Percentiles rank a stretch among this genome's conserved stretches.
These are phyloP conservation scores for Chamaetylas fuelleborni DNA, from an alignment of 2,113 vertebrate genomes.

Conservation along the genomic window DNA sequence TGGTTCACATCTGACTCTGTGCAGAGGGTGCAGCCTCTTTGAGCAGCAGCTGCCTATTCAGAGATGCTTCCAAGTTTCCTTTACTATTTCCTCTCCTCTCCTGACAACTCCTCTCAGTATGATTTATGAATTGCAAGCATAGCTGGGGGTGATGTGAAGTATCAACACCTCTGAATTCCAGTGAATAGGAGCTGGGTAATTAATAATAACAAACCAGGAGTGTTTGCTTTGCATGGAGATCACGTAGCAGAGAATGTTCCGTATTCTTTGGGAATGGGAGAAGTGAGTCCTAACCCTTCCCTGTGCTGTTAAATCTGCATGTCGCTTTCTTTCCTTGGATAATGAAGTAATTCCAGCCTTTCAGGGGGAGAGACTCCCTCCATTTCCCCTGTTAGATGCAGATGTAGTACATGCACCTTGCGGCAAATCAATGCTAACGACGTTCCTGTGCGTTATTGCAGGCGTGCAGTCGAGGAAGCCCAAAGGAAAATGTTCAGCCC, in stretches of 20 bases:
- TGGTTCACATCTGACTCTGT: neutral
- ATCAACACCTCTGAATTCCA: constrained; percentile 47
- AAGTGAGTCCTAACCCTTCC: constrained; percentile 23
- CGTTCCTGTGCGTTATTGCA: constrained; percentile 33
- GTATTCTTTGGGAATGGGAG: constrained; percentile 8
- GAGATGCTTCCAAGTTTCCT: constrained; percentile 1
- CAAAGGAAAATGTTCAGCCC: constrained; percentile 28
- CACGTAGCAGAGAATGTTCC: constrained; percentile 3
- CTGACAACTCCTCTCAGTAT: constrained; percentile 23
- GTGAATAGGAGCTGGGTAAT: constrained; percentile 50
- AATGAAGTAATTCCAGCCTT: constrained; percentile 65
- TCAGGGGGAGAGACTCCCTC: constrained; percentile 22
- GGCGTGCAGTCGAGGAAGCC: neutral
- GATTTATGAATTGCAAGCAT: constrained; percentile 62
- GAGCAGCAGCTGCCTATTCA: constrained; percentile 20
- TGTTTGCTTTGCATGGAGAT: constrained; percentile 5
- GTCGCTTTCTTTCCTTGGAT: constrained; percentile 57
- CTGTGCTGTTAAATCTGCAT: constrained; percentile 45
- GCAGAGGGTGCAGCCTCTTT: neutral
- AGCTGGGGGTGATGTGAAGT: constrained; percentile 4
- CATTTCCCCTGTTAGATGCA: constrained; percentile 49
- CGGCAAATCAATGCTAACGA: constrained; percentile 62
- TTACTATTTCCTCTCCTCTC: constrained; percentile 8
- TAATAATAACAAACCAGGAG: constrained; percentile 43
- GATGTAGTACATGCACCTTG: constrained; percentile 47